Conservation (phyloP, 2,888 invertebrate genomes). For the Sphaerophoria taeniata region DNA sequence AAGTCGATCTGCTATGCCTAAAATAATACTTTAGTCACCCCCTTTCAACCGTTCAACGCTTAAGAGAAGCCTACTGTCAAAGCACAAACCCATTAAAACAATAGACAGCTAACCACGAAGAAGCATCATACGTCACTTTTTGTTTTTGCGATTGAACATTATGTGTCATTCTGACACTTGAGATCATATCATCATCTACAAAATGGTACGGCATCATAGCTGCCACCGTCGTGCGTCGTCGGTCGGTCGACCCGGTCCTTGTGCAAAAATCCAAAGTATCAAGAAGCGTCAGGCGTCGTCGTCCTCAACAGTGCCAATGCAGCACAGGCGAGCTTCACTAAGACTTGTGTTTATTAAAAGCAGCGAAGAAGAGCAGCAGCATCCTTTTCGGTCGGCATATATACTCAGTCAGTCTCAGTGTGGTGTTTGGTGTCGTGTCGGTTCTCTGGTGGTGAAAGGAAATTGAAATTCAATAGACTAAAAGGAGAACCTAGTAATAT, state of each 20-base stretch:
- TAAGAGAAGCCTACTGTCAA: not conserved
- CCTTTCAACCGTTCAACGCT: not conserved
- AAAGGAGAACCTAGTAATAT: conserved; percentile 68
- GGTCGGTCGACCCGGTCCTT: too few species aligned
- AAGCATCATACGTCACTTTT: conserved; percentile 48
- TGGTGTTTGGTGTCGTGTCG: not conserved
- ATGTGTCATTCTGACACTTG: conserved; percentile 41
- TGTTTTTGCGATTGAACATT: conserved; percentile 44
- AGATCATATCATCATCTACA: conserved; percentile 27
- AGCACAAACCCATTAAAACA: not conserved
- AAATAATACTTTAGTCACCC: not conserved
- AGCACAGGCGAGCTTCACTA: too few species aligned
- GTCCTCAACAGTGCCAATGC: too few species aligned
- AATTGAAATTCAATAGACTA: conserved; percentile 70
- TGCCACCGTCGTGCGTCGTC: too few species aligned
- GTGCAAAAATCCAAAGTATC: too few species aligned
- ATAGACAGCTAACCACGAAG: conserved; percentile 16
- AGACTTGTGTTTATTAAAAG: too few species aligned
- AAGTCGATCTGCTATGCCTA: not conserved
- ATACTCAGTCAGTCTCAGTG: not conserved
- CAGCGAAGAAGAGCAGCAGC: too few species aligned
- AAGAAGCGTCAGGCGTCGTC: too few species aligned
- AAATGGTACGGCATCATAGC: not conserved
- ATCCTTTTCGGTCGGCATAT: not conserved
- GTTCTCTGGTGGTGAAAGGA: conserved; percentile 28